A percentile compares a stretch with the other conserved stretches of the same genome.
Evolutionary conservation across 2,113 vertebrate species (phyloP).

Genomic region (Rostratula benghalensis): DNA sequence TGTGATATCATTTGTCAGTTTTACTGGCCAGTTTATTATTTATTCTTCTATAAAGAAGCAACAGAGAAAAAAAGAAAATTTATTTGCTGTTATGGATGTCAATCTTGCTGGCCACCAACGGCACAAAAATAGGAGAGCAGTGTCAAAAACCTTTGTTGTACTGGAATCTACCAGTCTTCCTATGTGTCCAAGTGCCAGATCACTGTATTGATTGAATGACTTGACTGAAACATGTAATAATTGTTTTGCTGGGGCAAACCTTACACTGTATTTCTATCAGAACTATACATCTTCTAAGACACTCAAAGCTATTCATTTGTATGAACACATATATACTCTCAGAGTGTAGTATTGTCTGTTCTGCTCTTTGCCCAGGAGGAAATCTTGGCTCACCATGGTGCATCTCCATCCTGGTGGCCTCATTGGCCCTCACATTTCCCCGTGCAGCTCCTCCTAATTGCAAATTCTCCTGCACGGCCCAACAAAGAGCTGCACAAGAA

Average conservation of each 20-base stretch:
- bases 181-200: background rate
- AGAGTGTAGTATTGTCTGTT: background rate
- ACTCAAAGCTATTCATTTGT: background rate
- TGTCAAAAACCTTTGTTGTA: background rate
- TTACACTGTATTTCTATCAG: background rate
- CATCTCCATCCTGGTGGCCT: background rate
- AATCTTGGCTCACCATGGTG: background rate
- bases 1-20: background rate
- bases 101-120: background rate
- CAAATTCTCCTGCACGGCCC: background rate
- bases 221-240: background rate
- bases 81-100: background rate
- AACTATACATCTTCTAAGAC: background rate
- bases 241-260: background rate
- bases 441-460: background rate
- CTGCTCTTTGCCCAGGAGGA: background rate
- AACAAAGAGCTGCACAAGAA: background rate
- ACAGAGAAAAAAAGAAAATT: background rate
- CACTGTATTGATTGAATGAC: background rate
- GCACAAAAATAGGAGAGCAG: background rate
- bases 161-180: background rate
- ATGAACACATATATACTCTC: accelerated
- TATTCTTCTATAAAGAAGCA: background rate
- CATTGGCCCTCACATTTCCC: accelerated
- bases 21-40: background rate